Evolutionary conservation across 2,113 vertebrate species (phyloP).

Genomic region (Ictalurus furcatus): DNA sequence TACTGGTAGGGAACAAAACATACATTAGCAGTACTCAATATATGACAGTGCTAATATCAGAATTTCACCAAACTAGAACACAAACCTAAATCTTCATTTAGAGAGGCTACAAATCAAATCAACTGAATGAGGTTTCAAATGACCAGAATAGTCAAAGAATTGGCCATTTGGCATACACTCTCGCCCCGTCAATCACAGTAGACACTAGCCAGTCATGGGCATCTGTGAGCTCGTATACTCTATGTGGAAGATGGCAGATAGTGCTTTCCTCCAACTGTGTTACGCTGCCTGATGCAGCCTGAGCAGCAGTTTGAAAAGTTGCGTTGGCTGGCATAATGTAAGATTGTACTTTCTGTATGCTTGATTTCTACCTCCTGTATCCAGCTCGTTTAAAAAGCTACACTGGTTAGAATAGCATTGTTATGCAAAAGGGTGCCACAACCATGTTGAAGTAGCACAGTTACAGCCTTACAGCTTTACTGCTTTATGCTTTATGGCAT

Average conservation of each 20-base stretch:
- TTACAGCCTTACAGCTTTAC: background rate
- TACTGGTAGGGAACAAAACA: background rate
- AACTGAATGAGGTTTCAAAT: background rate
- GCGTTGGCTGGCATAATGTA: background rate
- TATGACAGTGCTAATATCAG: background rate
- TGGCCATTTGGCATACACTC: background rate
- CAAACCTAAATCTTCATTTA: background rate
- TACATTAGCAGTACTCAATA: background rate
- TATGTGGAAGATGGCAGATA: background rate
- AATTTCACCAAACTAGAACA: background rate
- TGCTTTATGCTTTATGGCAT: no score
- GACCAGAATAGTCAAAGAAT: background rate
- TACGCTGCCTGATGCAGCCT: background rate
- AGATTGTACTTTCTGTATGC: background rate
- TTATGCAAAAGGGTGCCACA: background rate
- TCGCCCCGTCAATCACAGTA: background rate
- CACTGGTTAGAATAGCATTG: background rate
- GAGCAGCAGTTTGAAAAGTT: background rate
- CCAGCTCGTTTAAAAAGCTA: background rate
- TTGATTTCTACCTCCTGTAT: background rate
- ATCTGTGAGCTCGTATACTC: background rate
- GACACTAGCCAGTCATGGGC: background rate
- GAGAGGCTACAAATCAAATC: background rate
- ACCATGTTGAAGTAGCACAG: background rate
- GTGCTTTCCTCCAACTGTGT: background rate